Percentiles rank a stretch among this genome's conserved stretches.
These are phyloP conservation scores for Polydrusus tereticollis DNA, from an alignment of 2,888 invertebrate genomes.

Conservation along the genomic window DNA sequence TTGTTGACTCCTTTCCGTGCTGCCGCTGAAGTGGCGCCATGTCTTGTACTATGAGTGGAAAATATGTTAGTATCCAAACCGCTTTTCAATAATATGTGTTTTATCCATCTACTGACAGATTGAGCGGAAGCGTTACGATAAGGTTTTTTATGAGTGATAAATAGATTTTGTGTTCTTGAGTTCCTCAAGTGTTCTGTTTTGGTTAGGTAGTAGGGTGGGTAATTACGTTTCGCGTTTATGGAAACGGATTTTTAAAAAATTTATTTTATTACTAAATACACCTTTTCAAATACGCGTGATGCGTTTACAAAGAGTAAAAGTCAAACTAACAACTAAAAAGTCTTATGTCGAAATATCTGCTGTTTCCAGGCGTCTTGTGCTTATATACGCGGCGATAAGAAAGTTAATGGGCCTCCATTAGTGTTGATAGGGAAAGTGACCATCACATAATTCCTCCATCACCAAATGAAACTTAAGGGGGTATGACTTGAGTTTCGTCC, in stretches of 20 bases:
- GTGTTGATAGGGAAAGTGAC: neutral
- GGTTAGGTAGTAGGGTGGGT: too few species aligned
- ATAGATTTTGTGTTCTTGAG: too few species aligned
- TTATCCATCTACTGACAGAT: too few species aligned
- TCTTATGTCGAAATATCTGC: neutral
- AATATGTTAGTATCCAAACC: too few species aligned
- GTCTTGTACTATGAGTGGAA: too few species aligned
- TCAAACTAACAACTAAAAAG: neutral
- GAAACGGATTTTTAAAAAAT: neutral
- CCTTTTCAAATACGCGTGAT: neutral
- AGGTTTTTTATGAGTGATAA: too few species aligned
- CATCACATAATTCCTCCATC: slow-evolving; percentile 4
- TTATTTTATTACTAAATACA: neutral
- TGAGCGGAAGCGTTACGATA: too few species aligned
- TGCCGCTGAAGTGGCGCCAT: too few species aligned
- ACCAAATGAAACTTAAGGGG: neutral
- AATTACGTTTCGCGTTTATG: neutral
- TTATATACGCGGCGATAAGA: neutral
- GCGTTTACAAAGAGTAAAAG: neutral
- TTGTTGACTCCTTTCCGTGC: too few species aligned
- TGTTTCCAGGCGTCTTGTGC: neutral
- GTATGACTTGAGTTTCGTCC: neutral
- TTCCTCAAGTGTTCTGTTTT: too few species aligned
- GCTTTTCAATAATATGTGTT: too few species aligned
- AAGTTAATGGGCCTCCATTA: neutral